Conservation (phyloP, 2,797 vertebrate genomes). For the Arvicola amphibius region DNA sequence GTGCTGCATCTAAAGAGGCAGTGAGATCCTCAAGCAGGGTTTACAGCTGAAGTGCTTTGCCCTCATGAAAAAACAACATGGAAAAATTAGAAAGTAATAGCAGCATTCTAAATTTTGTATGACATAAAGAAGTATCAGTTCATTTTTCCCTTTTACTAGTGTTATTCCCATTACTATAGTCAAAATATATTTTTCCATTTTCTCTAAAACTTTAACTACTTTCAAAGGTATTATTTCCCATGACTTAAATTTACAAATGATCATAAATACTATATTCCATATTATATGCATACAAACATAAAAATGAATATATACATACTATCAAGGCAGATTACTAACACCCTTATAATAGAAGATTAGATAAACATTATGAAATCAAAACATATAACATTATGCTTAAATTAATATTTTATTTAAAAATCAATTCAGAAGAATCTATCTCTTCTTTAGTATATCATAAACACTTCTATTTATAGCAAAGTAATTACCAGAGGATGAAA, state of each 20-base stretch:
- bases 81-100: not conserved
- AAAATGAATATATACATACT: not conserved
- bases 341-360: constrained; percentile 12
- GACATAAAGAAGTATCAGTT: not conserved
- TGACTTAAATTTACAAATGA: constrained; percentile 15
- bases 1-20: not conserved
- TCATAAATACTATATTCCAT: not conserved
- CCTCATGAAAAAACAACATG: not conserved
- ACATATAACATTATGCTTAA: not conserved
- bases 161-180: not conserved
- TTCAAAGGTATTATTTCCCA: not conserved
- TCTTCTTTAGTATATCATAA: not conserved
- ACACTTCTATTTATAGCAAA: constrained; percentile 1
- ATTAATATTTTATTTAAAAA: constrained; percentile 15
- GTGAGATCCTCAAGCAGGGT: not conserved
- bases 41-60: not conserved
- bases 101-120: not conserved
- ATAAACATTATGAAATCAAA: constrained; percentile 18
- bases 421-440: not conserved
- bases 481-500: not conserved
- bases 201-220: not conserved
- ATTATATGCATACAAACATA: not conserved
- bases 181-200: not conserved
- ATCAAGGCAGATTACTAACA: not conserved
- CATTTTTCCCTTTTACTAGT: not conserved